Base-by-base conservation (phyloP, 2,888 invertebrate species). In the Caenorhabditis imperialis region DNA sequence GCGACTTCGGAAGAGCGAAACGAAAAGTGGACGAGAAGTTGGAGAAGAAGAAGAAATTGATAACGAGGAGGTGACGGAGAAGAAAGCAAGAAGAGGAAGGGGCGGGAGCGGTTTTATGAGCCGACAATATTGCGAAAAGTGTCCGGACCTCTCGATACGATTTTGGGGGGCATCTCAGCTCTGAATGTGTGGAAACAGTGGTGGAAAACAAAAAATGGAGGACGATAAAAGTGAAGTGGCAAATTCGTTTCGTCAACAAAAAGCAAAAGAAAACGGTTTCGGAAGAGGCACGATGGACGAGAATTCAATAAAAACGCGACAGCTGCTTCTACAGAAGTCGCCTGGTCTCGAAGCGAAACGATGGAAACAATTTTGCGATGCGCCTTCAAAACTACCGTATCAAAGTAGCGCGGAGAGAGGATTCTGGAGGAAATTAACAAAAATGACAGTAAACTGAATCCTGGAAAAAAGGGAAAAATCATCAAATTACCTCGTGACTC, bases 101-200 rank as follows among this genome's bases (percentile, higher is more conserved):
- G 42, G 18, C 47, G 71, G 33, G 22, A 60, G 63, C 55, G 55
- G 65, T 65, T 65, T 65, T 65, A 65, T 65, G 65, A 65, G 65
- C 65, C 62, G 53, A 44, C 40, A 25, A 50, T 57, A 57, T n/a
- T 47, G 23, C 14, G 10, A 30, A 30, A 30, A 30, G 30, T 30
- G 30, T 6, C 30, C 30, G 6, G 30, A 30, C 6, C 6, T 10
- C 10, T 30, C 10, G 6, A 30, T 30, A 30, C 6, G 10, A 30
- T 30, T 30, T 30, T 10, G 10, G 30, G n/a, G n/a, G n/a, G n/a
- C n/a, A n/a, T n/a, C n/a, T n/a, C n/a, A n/a, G n/a, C n/a, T n/a
- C n/a, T n/a, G n/a, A n/a, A n/a, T n/a, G n/a, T n/a, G n/a, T n/a
- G n/a, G n/a, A n/a, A n/a, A n/a, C n/a, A n/a, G n/a, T n/a, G n/a